Base-by-base conservation (phyloP, 2,113 vertebrate species). In the Pungitius pungitius region DNA sequence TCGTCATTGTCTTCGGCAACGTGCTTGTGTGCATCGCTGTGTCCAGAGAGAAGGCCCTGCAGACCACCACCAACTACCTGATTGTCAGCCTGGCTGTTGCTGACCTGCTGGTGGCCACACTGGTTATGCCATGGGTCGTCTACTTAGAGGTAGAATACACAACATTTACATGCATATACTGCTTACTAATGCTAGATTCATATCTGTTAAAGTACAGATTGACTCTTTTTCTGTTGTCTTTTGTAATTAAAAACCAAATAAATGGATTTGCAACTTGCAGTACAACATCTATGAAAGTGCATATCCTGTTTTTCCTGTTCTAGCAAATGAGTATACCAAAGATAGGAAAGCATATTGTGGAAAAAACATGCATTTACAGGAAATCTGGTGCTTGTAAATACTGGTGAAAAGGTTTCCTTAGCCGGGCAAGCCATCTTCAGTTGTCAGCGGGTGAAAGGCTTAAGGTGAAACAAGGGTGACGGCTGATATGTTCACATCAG, bases 51-150 rank as follows among this genome's bases (percentile, higher is more conserved):
- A 97, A 98, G 76, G 95, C 98, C 30, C 94, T 99, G 73, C 98
- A 99, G 93, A 99, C 98, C 51, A 99, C 98, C 83, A 99, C 98
- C 83, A 99, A 99, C 92, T 99, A 99, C 94, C 90, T 99, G 94
- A 99, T 99, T 0, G 98, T 99, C 85, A 99, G 98, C 88, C 88
- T 99, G 54, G 98, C 98, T 0, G 97, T 99, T 35, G 98, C 98
- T 0, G 98, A 99, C 87, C 96, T 99, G 54, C 93, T 99, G 20
- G 94, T 99, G 67, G 98, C 98, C 77, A 97, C 95, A 0, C 92
- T 99, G 66, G 97, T 98, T 66, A 99, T 99, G 97, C 98, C 98
- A 22, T 99, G 98, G 98, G 96, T 95, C 3, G 96, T 99, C 59
- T 98, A 98, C 61, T 83, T 97, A 86, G 96, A 98, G 96, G 97